Conservation (phyloP, 2,113 vertebrate species). For the Crotalus helleri region DNA sequence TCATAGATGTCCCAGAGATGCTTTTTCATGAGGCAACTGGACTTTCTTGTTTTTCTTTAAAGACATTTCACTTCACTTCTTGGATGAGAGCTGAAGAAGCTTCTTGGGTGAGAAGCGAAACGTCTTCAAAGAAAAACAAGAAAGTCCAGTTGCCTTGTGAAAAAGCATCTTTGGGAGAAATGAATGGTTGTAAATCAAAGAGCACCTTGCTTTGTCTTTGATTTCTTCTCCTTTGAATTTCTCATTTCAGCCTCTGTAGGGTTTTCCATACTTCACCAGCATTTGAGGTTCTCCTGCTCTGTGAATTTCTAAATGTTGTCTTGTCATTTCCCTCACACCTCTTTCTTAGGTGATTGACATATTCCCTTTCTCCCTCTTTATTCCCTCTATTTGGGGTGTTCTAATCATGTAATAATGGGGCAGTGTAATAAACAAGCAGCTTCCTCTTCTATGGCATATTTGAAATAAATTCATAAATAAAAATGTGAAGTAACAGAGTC, state of each 20-base stretch:
- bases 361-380: not conserved
- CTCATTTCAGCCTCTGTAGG: not conserved
- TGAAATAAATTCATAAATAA: not conserved
- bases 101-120: too few relatives aligned
- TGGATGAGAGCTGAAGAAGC: too few relatives aligned
- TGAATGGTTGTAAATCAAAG: not conserved
- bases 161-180: not conserved
- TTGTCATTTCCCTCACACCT: not conserved
- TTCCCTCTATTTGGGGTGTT: not conserved
- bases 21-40: too few relatives aligned
- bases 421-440: not conserved
- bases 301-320: not conserved
- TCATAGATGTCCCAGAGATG: too few relatives aligned
- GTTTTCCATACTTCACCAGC: not conserved
- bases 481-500: not conserved
- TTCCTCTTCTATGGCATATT: not conserved
- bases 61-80: too few relatives aligned
- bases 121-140: too few relatives aligned
- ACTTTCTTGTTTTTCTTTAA: too few relatives aligned
- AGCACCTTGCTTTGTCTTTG: not conserved
- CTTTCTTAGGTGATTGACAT: not conserved
- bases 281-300: not conserved
- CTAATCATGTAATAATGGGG: not conserved
- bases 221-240: not conserved
- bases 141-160: too few relatives aligned